Percentiles rank a stretch among this genome's conserved stretches.
Conservation (phyloP, 2,888 invertebrate species). For the Dynastes tityus region DNA sequence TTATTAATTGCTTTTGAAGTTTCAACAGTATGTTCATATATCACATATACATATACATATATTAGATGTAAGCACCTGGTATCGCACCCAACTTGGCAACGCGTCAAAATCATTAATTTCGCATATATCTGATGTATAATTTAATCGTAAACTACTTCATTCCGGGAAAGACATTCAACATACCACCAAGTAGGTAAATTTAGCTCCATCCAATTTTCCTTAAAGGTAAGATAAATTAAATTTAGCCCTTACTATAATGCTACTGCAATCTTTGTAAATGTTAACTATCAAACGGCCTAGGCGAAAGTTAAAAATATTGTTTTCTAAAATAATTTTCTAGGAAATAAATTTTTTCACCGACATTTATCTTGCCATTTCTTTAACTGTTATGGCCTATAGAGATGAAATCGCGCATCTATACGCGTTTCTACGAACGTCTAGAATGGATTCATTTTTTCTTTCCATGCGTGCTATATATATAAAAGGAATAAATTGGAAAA, state of each 20-base stretch:
- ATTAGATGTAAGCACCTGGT: not conserved
- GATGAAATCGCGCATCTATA: too few species aligned
- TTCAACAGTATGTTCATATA: not conserved
- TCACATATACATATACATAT: not conserved
- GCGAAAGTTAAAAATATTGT: conserved; percentile 18
- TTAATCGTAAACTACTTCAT: conserved; percentile 10
- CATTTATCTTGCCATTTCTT: conserved; percentile 14
- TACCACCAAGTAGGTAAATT: not conserved
- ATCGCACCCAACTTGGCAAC: conserved; percentile 22
- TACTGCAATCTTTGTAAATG: too few species aligned
- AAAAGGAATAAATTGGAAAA: too few species aligned
- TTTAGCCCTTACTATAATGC: not conserved
- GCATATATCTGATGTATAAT: not conserved
- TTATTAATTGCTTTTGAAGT: conserved; percentile 9
- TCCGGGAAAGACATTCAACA: not conserved
- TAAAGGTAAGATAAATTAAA: conserved; percentile 1
- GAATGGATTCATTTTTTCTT: too few species aligned
- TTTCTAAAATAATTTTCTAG: conserved; percentile 23
- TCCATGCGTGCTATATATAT: too few species aligned
- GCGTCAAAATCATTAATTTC: conserved; percentile 26
- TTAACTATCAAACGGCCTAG: too few species aligned
- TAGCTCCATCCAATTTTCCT: not conserved
- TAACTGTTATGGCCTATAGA: not conserved
- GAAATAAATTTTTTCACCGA: conserved; percentile 20
- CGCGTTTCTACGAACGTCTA: too few species aligned